Conservation (phyloP, 2,888 invertebrate genomes). For the Meghimatium bilineatum region DNA sequence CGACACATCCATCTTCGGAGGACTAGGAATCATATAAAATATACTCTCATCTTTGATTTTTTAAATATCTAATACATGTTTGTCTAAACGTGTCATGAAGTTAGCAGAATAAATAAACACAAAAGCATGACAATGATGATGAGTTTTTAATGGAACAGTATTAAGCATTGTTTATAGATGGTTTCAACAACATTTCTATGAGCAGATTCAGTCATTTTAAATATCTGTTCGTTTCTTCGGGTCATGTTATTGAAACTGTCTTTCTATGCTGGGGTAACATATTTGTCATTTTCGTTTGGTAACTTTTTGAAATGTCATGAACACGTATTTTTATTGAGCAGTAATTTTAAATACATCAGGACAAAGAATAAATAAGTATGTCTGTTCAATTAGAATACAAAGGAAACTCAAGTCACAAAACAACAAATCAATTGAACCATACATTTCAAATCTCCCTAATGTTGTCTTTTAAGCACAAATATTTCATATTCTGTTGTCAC, state of each 20-base stretch:
- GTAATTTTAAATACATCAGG: slow-evolving; percentile 17
- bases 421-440: neutral
- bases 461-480: neutral
- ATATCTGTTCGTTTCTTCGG: too few species aligned
- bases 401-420: neutral
- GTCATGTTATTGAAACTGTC: too few species aligned
- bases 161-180: neutral
- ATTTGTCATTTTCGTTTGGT: too few species aligned
- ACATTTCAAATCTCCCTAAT: neutral
- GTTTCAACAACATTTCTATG: too few species aligned
- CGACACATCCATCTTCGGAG: too few species aligned
- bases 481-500: neutral
- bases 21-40: neutral
- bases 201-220: too few species aligned
- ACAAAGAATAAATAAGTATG: neutral
- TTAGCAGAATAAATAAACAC: neutral
- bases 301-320: neutral
- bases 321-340: slow-evolving; percentile 28
- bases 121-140: neutral
- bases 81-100: neutral
- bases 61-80: neutral
- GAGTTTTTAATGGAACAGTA: neutral
- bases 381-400: neutral
- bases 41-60: neutral
- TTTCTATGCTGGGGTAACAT: too few species aligned